A percentile compares a stretch with the other conserved stretches of the same genome.
These are phyloP conservation scores for Orchesellides sinensis DNA, from an alignment of 2,888 invertebrate genomes.

Conservation along the genomic window DNA sequence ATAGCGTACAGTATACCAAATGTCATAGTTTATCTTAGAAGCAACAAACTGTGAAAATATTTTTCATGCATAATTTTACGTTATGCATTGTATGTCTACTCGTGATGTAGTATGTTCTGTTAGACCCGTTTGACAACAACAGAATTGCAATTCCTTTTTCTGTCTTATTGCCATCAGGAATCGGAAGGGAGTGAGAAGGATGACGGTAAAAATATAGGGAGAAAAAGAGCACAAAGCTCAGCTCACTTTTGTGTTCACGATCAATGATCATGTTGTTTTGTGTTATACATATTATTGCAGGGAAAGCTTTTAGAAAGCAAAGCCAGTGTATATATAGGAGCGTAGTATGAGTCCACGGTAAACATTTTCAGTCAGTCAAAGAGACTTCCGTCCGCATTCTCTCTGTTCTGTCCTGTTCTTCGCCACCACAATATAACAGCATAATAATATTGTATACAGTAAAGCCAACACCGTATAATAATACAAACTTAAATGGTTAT, in stretches of 20 bases:
- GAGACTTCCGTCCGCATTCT: conserved; percentile 65
- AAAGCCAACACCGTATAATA: too few relatives aligned
- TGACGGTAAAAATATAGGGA: conserved; percentile 55
- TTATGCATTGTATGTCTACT: too few relatives aligned
- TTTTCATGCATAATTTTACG: too few relatives aligned
- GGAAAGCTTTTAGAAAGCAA: conserved; percentile 61
- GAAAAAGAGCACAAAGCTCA: conserved; percentile 36
- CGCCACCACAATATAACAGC: conserved; percentile 30
- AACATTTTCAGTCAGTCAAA: conserved; percentile 49
- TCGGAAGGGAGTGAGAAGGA: conserved; percentile 61
- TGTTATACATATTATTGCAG: conserved; percentile 35
- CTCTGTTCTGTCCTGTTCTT: conserved; percentile 52
- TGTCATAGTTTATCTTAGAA: too few relatives aligned
- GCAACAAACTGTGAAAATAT: too few relatives aligned
- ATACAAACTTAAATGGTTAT: not conserved
- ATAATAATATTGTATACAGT: too few relatives aligned
- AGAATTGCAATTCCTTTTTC: conserved; percentile 24
- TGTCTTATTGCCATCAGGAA: conserved; percentile 52
- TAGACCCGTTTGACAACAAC: not conserved
- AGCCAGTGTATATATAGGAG: not conserved
- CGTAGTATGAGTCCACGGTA: conserved; percentile 53
- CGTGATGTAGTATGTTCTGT: too few relatives aligned
- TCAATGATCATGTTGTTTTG: conserved; percentile 4
- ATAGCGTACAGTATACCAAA: too few relatives aligned
- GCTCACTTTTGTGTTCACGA: not conserved